These are phyloP conservation scores for Fukomys damarensis DNA, from an alignment of 2,113 vertebrate genomes.

Conservation along the genomic window DNA sequence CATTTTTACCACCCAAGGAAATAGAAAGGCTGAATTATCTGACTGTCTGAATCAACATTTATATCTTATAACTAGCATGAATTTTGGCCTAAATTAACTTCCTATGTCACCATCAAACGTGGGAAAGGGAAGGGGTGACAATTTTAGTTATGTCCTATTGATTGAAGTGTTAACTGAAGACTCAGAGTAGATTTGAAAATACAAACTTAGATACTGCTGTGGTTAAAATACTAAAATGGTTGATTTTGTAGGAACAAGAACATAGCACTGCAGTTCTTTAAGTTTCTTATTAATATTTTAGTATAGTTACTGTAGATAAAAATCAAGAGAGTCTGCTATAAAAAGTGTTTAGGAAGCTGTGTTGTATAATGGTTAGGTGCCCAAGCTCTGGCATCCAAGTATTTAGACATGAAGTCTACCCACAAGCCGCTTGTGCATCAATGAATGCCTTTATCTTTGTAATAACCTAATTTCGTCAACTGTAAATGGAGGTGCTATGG, in stretches of 20 bases:
- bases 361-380: not conserved
- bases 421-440: not conserved
- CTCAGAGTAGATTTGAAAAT: conserved; percentile 30
- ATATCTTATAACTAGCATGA: not conserved
- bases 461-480: not conserved
- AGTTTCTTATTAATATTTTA: not conserved
- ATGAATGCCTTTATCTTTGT: not conserved
- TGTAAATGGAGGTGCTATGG: not conserved
- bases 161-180: not conserved
- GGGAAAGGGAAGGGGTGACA: not conserved
- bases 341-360: not conserved
- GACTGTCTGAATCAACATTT: not conserved
- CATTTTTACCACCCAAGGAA: not conserved
- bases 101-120: not conserved
- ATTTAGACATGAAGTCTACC: not conserved
- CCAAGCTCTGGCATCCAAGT: not conserved
- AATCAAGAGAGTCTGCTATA: conserved; percentile 33
- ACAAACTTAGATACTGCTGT: not conserved
- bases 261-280: not conserved
- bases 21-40: not conserved
- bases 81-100: not conserved
- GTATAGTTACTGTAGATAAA: conserved; percentile 33
- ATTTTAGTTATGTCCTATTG: not conserved
- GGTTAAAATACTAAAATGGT: not conserved
- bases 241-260: conserved; percentile 44